Evolutionary conservation across 2,888 invertebrate genomes (phyloP).

Genomic region (Sericinus montela): DNA sequence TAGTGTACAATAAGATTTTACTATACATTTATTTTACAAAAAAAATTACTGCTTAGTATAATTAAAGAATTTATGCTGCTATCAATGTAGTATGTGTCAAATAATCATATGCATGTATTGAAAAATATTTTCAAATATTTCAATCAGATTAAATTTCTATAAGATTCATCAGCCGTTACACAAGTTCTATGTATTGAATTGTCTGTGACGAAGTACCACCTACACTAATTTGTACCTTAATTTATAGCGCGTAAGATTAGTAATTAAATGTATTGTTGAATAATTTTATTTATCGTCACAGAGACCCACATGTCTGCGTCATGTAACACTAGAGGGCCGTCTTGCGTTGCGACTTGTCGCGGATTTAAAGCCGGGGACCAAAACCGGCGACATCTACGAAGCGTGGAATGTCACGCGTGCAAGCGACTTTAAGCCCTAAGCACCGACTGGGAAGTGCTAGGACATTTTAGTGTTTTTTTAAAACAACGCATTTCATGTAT

Average conservation of each 20-base stretch:
- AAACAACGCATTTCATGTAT: background rate
- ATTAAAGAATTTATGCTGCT: no score
- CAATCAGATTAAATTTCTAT: background rate
- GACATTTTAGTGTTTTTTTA: background rate
- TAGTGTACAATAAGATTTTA: no score
- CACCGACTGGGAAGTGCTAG: slow-evolving; percentile 17
- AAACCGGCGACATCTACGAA: slow-evolving; percentile 31
- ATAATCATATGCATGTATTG: no score
- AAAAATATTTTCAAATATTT: no score
- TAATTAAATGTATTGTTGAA: background rate
- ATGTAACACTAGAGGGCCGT: slow-evolving; percentile 20
- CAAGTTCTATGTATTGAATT: background rate
- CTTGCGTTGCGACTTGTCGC: slow-evolving; percentile 23
- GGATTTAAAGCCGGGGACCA: slow-evolving; percentile 28
- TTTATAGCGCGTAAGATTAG: background rate
- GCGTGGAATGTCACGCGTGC: slow-evolving; percentile 46
- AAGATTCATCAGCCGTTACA: background rate
- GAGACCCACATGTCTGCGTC: slow-evolving; percentile 7
- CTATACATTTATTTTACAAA: no score
- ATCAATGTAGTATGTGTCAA: no score
- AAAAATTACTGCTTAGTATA: no score
- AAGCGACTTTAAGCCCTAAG: slow-evolving; percentile 22
- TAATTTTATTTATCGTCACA: background rate
- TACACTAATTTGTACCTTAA: slow-evolving; percentile 19
- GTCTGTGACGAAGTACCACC: background rate